These are phyloP conservation scores for Zaprionus nigranus DNA, from an alignment of 1,140 invertebrate genomes.

Conservation along the genomic window DNA sequence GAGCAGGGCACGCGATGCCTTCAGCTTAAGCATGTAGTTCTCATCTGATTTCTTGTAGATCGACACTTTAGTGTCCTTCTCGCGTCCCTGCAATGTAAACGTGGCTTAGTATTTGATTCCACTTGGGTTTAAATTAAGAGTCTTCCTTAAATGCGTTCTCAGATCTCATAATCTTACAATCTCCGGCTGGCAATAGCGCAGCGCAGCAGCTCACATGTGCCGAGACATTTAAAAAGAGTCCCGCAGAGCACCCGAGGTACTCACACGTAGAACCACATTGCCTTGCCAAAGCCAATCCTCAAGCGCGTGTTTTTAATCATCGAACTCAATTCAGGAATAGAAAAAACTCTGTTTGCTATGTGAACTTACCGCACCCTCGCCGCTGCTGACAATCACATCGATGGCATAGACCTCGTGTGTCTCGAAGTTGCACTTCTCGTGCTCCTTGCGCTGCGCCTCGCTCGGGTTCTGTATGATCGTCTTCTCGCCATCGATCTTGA, in stretches of 20 bases:
- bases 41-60: conserved; percentile 99
- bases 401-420: conserved; percentile 99
- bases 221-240: conserved; percentile 9
- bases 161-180: conserved; percentile 84
- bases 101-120: conserved; percentile 24
- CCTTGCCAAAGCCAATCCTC: conserved; percentile 57
- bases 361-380: conserved; percentile 90
- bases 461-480: conserved; percentile 99
- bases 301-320: conserved; percentile 81
- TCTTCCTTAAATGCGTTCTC: conserved; percentile 56
- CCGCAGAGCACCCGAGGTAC: conserved; percentile 39
- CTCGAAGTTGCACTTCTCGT: conserved; percentile 98
- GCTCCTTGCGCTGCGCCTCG: conserved; percentile 98
- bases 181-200: conserved; percentile 46
- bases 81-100: conserved; percentile 88
- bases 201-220: conserved; percentile 41
- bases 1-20: conserved; percentile 97
- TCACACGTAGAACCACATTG: conserved; percentile 25
- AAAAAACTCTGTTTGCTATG: background rate
- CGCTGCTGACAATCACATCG: conserved; percentile 98
- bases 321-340: conserved; percentile 41
- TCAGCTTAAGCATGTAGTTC: conserved; percentile 98
- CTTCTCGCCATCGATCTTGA: conserved; percentile 99
- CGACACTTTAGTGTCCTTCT: conserved; percentile 97
- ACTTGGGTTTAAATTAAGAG: background rate